phyloP scores from a whole-genome alignment of 2,888 invertebrate genomes.

The Euzetes globulus region DNA sequence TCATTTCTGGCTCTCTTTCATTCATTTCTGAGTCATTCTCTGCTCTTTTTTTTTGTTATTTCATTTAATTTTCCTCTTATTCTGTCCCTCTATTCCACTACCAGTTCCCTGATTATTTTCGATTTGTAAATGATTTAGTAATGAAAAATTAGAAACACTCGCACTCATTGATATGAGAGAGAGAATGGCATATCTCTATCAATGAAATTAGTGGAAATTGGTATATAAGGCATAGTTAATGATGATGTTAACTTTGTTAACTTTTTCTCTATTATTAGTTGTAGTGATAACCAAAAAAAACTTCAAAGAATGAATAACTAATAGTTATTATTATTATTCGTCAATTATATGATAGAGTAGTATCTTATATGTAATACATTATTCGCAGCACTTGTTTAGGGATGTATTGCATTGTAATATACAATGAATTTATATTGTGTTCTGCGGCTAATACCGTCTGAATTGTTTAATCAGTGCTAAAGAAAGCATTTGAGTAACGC shows the following conservation, averaged over 20 bases:
- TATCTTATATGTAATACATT: neutral
- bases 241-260: slow-evolving; percentile 21
- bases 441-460: slow-evolving; percentile 17
- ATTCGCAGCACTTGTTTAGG: neutral
- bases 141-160: no score
- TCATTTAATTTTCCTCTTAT: neutral
- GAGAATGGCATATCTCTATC: no score
- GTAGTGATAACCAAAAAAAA: neutral
- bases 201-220: no score
- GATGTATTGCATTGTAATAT: neutral
- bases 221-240: slow-evolving; percentile 4
- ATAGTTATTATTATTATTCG: slow-evolving; percentile 1
- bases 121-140: no score
- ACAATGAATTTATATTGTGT: slow-evolving; percentile 3
- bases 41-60: neutral
- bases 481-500: slow-evolving; percentile 12
- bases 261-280: neutral
- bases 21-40: neutral
- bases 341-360: neutral
- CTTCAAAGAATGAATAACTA: slow-evolving; percentile 14
- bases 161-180: no score
- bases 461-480: slow-evolving; percentile 25
- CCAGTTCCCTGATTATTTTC: no score
- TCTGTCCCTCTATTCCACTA: no score
- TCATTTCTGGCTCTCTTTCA: neutral